Evolutionary conservation across 1,140 invertebrate genomes (phyloP).

Genomic region (Oryctes rhinoceros): DNA sequence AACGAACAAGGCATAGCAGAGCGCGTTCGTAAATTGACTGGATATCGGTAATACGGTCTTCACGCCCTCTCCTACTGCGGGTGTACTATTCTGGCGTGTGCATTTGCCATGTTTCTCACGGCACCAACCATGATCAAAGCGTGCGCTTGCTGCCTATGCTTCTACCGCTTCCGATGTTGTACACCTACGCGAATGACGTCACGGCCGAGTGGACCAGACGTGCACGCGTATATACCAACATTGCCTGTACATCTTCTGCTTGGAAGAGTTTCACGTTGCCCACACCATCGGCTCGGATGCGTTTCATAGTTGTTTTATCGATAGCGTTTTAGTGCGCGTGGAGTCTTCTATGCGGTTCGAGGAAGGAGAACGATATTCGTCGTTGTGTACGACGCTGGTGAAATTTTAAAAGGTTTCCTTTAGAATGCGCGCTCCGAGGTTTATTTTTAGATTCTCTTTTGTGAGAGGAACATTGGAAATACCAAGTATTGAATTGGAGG

Average conservation of each 20-base stretch:
- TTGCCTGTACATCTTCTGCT: no score
- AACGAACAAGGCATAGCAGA: neutral
- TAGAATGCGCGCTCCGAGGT: no score
- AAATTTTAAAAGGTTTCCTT: no score
- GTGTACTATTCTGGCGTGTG: neutral
- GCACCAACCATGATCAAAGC: conserved; percentile 1
- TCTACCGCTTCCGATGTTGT: neutral
- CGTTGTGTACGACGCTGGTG: no score
- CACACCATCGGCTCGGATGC: neutral
- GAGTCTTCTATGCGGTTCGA: neutral
- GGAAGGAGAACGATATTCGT: neutral
- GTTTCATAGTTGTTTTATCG: neutral
- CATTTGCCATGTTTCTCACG: neutral
- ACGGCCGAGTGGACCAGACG: neutral
- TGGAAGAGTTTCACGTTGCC: neutral
- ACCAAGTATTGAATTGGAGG: no score
- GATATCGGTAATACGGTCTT: neutral
- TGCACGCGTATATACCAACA: neutral
- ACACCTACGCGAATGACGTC: conserved; percentile 15
- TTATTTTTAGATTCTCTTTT: no score
- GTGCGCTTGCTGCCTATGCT: neutral
- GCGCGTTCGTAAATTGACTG: neutral
- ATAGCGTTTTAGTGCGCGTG: neutral
- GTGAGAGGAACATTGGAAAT: no score
- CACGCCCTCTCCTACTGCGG: neutral